Conservation (phyloP, 1,140 invertebrate genomes). For the Tenebrio molitor region DNA sequence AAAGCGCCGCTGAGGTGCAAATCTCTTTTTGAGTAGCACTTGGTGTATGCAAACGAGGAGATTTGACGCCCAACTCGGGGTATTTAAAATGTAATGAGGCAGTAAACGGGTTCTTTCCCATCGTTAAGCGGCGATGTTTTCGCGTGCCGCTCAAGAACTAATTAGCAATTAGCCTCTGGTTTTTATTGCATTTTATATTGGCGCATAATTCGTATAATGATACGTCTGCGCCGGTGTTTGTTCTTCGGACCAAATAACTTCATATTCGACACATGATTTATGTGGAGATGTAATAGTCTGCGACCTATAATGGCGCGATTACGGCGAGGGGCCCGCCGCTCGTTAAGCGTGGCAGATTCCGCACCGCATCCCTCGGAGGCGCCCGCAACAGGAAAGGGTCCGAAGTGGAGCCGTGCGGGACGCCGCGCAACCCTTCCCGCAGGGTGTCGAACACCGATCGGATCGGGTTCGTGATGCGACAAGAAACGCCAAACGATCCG, state of each 20-base stretch:
- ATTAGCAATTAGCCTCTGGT: slow-evolving; percentile 47
- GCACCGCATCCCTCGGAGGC: too few species aligned
- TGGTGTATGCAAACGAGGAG: too few species aligned
- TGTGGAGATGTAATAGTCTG: slow-evolving; percentile 13
- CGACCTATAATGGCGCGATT: slow-evolving; percentile 30
- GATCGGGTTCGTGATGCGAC: too few species aligned
- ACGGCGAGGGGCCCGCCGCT: too few species aligned
- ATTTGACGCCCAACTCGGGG: background rate
- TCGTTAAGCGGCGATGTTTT: slow-evolving; percentile 19
- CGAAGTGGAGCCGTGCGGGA: too few species aligned
- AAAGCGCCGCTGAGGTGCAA: too few species aligned
- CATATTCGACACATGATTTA: slow-evolving; percentile 34
- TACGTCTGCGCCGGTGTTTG: slow-evolving; percentile 37
- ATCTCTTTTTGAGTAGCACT: slow-evolving; percentile 21
- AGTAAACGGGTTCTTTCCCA: slow-evolving; percentile 1
- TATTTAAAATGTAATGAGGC: slow-evolving; percentile 7
- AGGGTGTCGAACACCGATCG: too few species aligned
- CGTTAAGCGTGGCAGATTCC: too few species aligned
- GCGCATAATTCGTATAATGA: slow-evolving; percentile 46
- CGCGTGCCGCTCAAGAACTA: slow-evolving; percentile 29
- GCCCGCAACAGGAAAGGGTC: too few species aligned
- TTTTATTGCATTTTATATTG: slow-evolving; percentile 47
- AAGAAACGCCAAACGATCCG: too few species aligned
- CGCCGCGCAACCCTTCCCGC: too few species aligned
- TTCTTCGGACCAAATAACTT: slow-evolving; percentile 39